Base-by-base conservation (phyloP, 2,113 vertebrate species). In the Hypomesus transpacificus region DNA sequence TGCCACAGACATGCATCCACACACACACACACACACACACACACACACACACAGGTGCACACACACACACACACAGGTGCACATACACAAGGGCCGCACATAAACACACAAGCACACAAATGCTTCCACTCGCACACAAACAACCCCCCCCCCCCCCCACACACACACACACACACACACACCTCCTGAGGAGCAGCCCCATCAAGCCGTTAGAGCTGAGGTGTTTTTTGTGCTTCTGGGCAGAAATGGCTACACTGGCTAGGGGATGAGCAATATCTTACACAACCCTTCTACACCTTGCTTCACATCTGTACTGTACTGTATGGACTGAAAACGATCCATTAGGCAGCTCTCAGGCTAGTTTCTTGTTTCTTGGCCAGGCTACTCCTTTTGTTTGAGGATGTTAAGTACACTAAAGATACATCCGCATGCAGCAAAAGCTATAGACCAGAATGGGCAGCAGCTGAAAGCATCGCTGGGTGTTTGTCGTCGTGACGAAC, bases 151-250 rank as follows among this genome's bases (percentile, higher is more conserved):
- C 80, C 85, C 81, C 62, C 70, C 50, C 84, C 71, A 80, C 6
- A 77, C 56, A n/a, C n/a, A n/a, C n/a, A n/a, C n/a, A n/a, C n/a
- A n/a, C n/a, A n/a, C n/a, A n/a, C n/a, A n/a, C n/a, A n/a, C n/a
- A n/a, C 60, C 85, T 77, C 82, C 22, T 83, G 82, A 87, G 82
- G 63, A 82, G 79, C 79, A 57, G 84, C 76, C 82, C 71, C 85
- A 84, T 87, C 81, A 85, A 81, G 69, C 76, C 76, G 85, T 77
- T 82, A 53, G 78, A 75, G 79, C 87, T 66, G 69, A 54, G 78
- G 71, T 59, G 87, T 87, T 88, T 69, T 81, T 69, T 91, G 89
- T 88, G 87, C 89, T 89, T 77, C 85, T 86, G 85, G 89, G 86
- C 83, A 84, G 88, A 80, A 75, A 77, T 81, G 86, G 83, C 76